Evolutionary conservation across 2,888 invertebrate genomes (phyloP).

Genomic region (Parelbella ahira): DNA sequence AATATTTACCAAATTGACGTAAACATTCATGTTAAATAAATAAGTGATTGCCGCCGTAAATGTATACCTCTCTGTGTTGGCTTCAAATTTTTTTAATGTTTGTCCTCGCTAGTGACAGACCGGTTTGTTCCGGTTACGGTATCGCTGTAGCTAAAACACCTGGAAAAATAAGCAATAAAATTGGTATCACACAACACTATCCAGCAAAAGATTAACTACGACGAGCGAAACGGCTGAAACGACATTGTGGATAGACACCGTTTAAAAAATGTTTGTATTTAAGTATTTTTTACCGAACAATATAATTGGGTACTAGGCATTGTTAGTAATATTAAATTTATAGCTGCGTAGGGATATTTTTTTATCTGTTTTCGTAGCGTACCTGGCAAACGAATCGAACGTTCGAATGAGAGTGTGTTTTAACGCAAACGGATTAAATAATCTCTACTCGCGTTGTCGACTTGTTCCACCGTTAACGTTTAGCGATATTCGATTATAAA

Average conservation of each 20-base stretch:
- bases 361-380: slow-evolving; percentile 26
- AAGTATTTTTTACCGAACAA: slow-evolving; percentile 39
- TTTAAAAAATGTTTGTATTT: slow-evolving; percentile 37
- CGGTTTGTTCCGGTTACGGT: too few species aligned
- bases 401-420: slow-evolving; percentile 11
- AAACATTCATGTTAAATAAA: slow-evolving; percentile 16
- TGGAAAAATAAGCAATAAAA: too few species aligned
- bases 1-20: slow-evolving; percentile 35
- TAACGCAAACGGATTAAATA: slow-evolving; percentile 1
- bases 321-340: slow-evolving; percentile 39
- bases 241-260: too few species aligned
- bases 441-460: slow-evolving; percentile 13
- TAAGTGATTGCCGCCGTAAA: too few species aligned
- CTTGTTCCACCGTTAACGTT: slow-evolving; percentile 12
- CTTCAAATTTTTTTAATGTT: slow-evolving; percentile 8
- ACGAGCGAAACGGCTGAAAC: too few species aligned
- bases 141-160: background rate
- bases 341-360: slow-evolving; percentile 31
- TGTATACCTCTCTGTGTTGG: too few species aligned
- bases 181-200: too few species aligned
- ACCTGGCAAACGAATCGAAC: slow-evolving; percentile 14
- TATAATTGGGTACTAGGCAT: slow-evolving; percentile 46
- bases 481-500: slow-evolving; percentile 9
- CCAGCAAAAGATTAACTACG: too few species aligned
- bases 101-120: background rate